Base-by-base conservation (phyloP, 2,888 invertebrate species). In the Sinotaia quadrata region DNA sequence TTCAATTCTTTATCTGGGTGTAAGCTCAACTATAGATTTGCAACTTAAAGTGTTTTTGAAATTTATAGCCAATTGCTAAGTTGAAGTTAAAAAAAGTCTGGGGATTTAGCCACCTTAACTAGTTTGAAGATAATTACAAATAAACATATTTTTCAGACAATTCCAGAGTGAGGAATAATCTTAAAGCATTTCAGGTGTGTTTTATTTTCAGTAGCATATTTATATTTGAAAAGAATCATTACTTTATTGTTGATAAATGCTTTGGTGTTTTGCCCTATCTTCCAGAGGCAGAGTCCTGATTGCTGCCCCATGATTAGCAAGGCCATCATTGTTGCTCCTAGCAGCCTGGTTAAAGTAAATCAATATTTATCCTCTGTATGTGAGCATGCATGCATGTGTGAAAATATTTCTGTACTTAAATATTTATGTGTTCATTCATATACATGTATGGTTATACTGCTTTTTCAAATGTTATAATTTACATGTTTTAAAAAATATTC, bases 301-400 rank as follows among this genome's bases (percentile, higher is more conserved):
- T 94, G 94, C 73, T 94, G 94, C 84, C 95, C 97, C 0, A 92
- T 93, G 0, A 95, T 98, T 73, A 93, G 93, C 49, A 98, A 98
- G 89, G 96, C 93, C 1, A 93, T 98, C 36, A 95, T 99, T 74
- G 98, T 99, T 0, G 94, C 96, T 67, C 99, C 99, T 0, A 97
- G 97, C 87, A 98, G 98, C 81, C 90, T 99, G 75, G 99, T 99
- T 0, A 98, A 97, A 89, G 91, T 91, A 82, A 73, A 75, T 33
- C 33, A 33, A 33, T 8, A 33, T 34, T 21, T n/a, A 7, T 12
- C 24, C 33, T 4, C 4, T 52, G 18, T 41, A 41, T 27, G 15
- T 41, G 34, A 36, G 31, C 8, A 51, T 24, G 8, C n/a, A 51
- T 24, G 21, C 8, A 24, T 51, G 21, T 51, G 27, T 54, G 33